Conservation (phyloP, 2,113 vertebrate species). For the Callocephalon fimbriatum region DNA sequence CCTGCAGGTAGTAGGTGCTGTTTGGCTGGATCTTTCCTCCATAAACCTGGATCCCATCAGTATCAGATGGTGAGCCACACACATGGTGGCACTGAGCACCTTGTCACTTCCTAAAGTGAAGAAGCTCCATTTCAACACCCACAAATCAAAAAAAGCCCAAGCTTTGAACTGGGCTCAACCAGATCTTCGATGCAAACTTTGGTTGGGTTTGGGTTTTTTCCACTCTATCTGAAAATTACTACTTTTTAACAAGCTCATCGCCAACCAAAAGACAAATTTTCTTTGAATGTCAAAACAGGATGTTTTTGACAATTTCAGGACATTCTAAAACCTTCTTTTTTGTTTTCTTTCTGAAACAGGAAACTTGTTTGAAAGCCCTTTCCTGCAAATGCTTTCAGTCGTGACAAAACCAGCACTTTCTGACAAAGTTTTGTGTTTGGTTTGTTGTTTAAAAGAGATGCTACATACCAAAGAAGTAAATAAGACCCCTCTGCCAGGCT, state of each 20-base stretch:
- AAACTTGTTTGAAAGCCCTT: slow-evolving; percentile 40
- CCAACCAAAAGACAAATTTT: background rate
- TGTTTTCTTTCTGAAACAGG: slow-evolving; percentile 48
- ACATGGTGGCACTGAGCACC: background rate
- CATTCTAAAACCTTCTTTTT: background rate
- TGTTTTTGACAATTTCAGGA: slow-evolving; percentile 63
- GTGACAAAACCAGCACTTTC: background rate
- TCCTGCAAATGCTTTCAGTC: slow-evolving; percentile 32
- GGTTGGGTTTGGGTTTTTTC: background rate
- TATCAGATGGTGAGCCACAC: rapidly evolving
- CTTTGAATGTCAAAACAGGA: slow-evolving; percentile 67
- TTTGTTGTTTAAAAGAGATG: background rate
- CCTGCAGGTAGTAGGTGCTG: background rate
- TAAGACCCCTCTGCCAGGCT: background rate
- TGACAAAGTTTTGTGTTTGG: background rate
- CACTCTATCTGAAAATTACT: background rate
- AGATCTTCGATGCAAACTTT: background rate
- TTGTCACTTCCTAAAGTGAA: background rate
- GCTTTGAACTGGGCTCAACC: background rate
- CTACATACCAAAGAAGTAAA: background rate
- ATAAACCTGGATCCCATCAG: background rate
- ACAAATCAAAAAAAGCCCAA: background rate
- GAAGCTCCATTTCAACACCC: background rate
- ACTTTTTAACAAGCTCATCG: background rate
- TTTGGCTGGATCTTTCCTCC: background rate